A percentile compares a stretch with the other conserved stretches of the same genome.
Evolutionary conservation across 2,113 vertebrate species (phyloP).

Genomic region (Nematolebias whitei): DNA sequence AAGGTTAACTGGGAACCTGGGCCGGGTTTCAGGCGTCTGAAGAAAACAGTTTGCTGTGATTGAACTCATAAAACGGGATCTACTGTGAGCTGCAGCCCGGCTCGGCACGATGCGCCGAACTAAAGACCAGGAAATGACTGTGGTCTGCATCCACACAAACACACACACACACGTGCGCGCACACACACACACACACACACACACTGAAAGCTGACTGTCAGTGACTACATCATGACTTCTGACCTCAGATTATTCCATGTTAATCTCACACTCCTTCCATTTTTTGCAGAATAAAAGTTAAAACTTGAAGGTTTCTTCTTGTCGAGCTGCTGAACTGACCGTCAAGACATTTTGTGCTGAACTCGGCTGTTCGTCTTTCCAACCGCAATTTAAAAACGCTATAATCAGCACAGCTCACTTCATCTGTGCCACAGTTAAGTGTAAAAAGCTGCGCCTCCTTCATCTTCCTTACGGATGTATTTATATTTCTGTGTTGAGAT

Average conservation of each 20-base stretch:
- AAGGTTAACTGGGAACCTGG: too few relatives aligned
- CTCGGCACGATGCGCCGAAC: constrained; percentile 40
- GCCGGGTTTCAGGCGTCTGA: constrained; percentile 11
- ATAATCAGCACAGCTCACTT: constrained; percentile 40
- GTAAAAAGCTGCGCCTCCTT: constrained; percentile 45
- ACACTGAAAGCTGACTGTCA: constrained; percentile 26
- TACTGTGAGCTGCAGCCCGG: constrained; percentile 43
- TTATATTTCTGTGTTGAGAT: neutral
- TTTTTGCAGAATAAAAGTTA: constrained; percentile 25
- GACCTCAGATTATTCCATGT: constrained; percentile 12
- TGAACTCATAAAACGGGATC: constrained; percentile 29
- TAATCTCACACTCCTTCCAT: constrained; percentile 14
- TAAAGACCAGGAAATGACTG: constrained; percentile 80
- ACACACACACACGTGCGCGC: neutral
- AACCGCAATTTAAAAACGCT: constrained; percentile 2
- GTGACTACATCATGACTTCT: constrained; percentile 30
- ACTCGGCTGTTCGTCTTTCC: constrained; percentile 9
- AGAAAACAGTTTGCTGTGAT: constrained; percentile 39
- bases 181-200: constrained; percentile 28
- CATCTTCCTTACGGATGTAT: neutral
- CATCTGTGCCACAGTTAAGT: constrained; percentile 35
- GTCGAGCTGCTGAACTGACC: neutral
- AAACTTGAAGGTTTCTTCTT: constrained; percentile 13
- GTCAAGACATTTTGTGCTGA: constrained; percentile 25
- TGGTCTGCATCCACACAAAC: constrained; percentile 58